These are phyloP conservation scores for Pseudomyrmex sp. DNA, from an alignment of 1,140 invertebrate genomes.

Conservation along the genomic window DNA sequence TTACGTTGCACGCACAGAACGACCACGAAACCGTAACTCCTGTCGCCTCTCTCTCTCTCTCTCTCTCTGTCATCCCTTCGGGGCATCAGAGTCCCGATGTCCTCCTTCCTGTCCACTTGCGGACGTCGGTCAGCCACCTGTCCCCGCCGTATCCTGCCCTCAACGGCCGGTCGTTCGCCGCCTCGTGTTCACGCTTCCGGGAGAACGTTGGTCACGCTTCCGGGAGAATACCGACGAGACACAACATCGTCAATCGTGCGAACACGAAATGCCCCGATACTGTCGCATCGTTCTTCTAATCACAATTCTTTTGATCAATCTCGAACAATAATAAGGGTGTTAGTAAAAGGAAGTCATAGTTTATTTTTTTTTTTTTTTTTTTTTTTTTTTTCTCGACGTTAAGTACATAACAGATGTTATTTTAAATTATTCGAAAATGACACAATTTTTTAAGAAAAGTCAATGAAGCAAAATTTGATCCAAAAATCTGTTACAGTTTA, in stretches of 20 bases:
- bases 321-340: not conserved
- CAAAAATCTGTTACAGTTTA: too few species aligned
- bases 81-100: conserved; percentile 69
- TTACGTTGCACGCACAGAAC: conserved; percentile 72
- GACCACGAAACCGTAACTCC: conserved; percentile 66
- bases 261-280: not conserved
- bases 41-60: conserved; percentile 32
- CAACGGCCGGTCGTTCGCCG: conserved; percentile 56
- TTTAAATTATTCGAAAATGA: too few species aligned
- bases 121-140: conserved; percentile 74
- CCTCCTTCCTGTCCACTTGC: conserved; percentile 77
- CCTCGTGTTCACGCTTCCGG: conserved; percentile 68
- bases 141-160: conserved; percentile 70
- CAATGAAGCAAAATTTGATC: too few species aligned
- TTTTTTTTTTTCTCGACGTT: not conserved
- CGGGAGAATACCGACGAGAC: conserved; percentile 54
- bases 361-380: not conserved
- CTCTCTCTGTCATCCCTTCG: conserved; percentile 48
- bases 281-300: not conserved
- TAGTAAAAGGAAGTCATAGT: not conserved
- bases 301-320: not conserved
- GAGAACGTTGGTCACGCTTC: conserved; percentile 68
- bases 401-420: too few species aligned
- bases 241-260: not conserved
- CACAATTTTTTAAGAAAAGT: too few species aligned